phyloP scores from a whole-genome alignment of 2,888 invertebrate genomes.

The Matsumyia berberina region DNA sequence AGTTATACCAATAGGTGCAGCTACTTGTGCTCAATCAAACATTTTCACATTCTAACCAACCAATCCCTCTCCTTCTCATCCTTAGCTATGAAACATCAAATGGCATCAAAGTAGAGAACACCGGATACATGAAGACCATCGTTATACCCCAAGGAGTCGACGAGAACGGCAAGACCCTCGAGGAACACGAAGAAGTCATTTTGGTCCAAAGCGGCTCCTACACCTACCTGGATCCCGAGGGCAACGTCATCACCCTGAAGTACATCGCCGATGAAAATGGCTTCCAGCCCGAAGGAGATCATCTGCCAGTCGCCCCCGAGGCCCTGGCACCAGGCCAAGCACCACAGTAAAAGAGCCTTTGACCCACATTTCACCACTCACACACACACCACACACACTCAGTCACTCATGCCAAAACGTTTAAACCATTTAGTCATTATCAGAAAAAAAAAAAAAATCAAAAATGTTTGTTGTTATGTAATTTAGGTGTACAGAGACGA shows the following conservation, averaged over 20 bases:
- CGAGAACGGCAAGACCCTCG: conserved; percentile 83
- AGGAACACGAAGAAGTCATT: conserved; percentile 86
- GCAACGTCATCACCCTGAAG: conserved; percentile 87
- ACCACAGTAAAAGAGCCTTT: conserved; percentile 48
- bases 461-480: conserved; percentile 71
- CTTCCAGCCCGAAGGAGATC: conserved; percentile 88
- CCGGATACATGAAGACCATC: conserved; percentile 88
- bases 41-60: conserved; percentile 5
- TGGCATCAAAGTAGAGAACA: conserved; percentile 90
- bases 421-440: conserved; percentile 71
- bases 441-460: conserved; percentile 32
- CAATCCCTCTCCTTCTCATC: not conserved
- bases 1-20: conserved; percentile 85
- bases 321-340: conserved; percentile 75
- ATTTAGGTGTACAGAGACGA: conserved; percentile 73
- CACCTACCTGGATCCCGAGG: conserved; percentile 89
- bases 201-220: conserved; percentile 89
- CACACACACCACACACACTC: conserved; percentile 37
- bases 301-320: conserved; percentile 86
- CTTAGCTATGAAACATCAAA: conserved; percentile 91
- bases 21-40: conserved; percentile 10
- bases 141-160: conserved; percentile 84
- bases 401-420: conserved; percentile 70
- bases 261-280: conserved; percentile 91
- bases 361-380: conserved; percentile 49